Conservation (phyloP, 2,113 vertebrate species). For the Corythornis vintsioides region DNA sequence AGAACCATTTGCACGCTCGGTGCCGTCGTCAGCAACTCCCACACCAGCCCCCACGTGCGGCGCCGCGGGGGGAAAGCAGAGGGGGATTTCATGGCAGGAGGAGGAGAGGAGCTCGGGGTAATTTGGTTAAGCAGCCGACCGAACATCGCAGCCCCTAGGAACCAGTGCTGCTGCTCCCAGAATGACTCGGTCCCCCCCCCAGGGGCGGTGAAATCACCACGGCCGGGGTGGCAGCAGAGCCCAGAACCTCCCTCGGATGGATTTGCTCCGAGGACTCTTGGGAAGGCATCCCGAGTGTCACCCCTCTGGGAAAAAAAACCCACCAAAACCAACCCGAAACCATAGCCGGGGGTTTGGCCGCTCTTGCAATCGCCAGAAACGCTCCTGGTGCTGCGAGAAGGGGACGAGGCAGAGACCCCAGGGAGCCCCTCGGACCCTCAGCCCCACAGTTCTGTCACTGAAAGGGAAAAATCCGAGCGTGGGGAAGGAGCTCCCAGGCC, state of each 20-base stretch:
- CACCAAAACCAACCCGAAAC: no score
- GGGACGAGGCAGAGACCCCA: not conserved
- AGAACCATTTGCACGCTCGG: not conserved
- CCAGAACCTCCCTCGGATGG: not conserved
- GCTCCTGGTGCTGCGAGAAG: not conserved
- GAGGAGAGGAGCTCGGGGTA: not conserved
- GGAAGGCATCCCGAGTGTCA: not conserved
- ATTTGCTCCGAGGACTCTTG: fast-evolving
- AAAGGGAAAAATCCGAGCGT: not conserved
- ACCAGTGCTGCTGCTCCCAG: not conserved
- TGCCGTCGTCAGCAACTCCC: conserved; percentile 11
- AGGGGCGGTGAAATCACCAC: fast-evolving
- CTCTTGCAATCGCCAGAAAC: not conserved
- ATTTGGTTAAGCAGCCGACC: not conserved
- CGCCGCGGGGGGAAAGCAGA: not conserved
- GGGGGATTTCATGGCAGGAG: not conserved
- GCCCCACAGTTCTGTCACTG: not conserved
- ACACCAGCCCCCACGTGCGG: not conserved
- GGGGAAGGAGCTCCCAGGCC: not conserved
- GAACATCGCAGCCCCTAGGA: not conserved
- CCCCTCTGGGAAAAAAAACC: not conserved
- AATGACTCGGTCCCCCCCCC: fast-evolving
- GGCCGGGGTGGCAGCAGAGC: fast-evolving
- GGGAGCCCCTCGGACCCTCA: not conserved
- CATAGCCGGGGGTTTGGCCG: not conserved